Percentiles rank a stretch among this genome's conserved stretches.
These are phyloP conservation scores for Nesoenas mayeri DNA, from an alignment of 2,113 vertebrate genomes.

Conservation along the genomic window DNA sequence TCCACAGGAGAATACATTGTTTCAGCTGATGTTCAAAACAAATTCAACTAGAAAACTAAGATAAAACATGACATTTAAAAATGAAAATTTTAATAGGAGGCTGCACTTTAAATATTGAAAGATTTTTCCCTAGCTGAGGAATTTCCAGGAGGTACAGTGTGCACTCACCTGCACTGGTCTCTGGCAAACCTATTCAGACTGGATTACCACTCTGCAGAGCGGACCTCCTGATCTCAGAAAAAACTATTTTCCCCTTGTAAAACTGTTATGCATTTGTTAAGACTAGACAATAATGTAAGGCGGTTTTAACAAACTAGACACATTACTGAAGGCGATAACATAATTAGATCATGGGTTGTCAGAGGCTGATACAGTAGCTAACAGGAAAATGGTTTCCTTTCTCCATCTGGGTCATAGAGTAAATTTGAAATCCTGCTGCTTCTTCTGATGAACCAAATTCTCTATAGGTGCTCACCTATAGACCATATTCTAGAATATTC, in stretches of 20 bases:
- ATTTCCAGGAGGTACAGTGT: not conserved
- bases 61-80: not conserved
- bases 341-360: conserved; percentile 6
- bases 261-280: not conserved
- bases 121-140: not conserved
- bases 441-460: not conserved
- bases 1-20: not conserved
- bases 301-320: not conserved
- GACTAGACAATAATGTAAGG: not conserved
- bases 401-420: not conserved
- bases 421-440: not conserved
- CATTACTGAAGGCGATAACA: not conserved
- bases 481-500: not conserved
- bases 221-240: not conserved
- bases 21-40: not conserved
- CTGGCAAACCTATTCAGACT: not conserved
- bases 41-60: not conserved
- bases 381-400: not conserved
- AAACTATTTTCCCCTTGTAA: not conserved
- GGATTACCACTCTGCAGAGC: not conserved
- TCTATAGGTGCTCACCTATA: not conserved
- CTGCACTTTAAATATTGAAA: not conserved
- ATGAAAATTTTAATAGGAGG: not conserved
- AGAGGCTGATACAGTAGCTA: not conserved
- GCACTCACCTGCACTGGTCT: not conserved